A percentile compares a stretch with the other conserved stretches of the same genome.
These are phyloP conservation scores for Formicarius rufipectus DNA, from an alignment of 2,113 vertebrate species.

Conservation along the genomic window DNA sequence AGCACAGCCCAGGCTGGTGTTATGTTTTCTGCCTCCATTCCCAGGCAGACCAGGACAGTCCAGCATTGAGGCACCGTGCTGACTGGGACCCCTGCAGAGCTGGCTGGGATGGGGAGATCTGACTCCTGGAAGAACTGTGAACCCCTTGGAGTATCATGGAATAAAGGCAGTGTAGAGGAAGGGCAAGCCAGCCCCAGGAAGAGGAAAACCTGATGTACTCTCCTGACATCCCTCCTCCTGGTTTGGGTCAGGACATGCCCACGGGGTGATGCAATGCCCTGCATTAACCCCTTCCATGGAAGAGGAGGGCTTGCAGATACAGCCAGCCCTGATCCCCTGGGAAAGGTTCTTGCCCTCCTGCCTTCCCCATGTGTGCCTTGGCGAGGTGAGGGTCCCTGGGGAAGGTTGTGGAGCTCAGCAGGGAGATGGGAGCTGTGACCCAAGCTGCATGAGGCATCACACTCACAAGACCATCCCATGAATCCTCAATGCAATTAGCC, in stretches of 20 bases:
- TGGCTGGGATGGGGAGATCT: not conserved
- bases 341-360: not conserved
- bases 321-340: not conserved
- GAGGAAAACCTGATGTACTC: not conserved
- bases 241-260: not conserved
- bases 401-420: not conserved
- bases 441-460: not conserved
- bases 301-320: not conserved
- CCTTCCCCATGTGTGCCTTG: rapidly evolving
- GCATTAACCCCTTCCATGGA: not conserved
- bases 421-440: not conserved
- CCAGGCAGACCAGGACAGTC: not conserved
- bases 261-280: not conserved
- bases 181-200: not conserved
- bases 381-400: not conserved
- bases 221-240: not conserved
- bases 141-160: not conserved
- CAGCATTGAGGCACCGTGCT: rapidly evolving
- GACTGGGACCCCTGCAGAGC: rapidly evolving
- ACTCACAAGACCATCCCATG: rapidly evolving
- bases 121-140: not conserved
- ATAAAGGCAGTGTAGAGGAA: not conserved
- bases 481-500: rapidly evolving
- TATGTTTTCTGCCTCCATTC: slow-evolving; percentile 45
- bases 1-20: slow-evolving; percentile 28